Conservation (phyloP, 1,140 invertebrate genomes). For the Acromyrmex heyeri region DNA sequence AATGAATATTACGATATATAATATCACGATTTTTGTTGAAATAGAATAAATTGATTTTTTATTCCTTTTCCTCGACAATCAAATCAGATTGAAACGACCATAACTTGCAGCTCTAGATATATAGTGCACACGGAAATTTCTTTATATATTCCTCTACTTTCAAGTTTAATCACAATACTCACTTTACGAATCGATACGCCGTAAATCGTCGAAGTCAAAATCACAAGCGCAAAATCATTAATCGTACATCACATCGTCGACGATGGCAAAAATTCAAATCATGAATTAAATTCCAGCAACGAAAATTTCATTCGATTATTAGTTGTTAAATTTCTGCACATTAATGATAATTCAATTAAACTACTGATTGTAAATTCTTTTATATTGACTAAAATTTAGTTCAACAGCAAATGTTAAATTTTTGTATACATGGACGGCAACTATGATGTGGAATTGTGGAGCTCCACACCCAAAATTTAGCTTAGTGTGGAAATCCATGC, state of each 20-base stretch:
- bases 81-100: conserved; percentile 35
- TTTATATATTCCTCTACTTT: conserved; percentile 48
- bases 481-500: too few species aligned
- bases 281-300: conserved; percentile 6
- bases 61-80: conserved; percentile 28
- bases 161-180: conserved; percentile 61
- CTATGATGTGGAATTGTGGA: too few species aligned
- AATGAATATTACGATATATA: neutral
- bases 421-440: neutral
- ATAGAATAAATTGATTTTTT: conserved; percentile 26
- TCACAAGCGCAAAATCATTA: conserved; percentile 59
- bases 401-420: conserved; percentile 23
- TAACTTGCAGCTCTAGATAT: conserved; percentile 51
- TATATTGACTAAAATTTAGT: neutral
- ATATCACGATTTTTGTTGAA: conserved; percentile 28
- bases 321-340: neutral
- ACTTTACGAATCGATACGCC: conserved; percentile 55
- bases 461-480: too few species aligned
- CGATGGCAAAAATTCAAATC: conserved; percentile 24
- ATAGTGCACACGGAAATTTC: conserved; percentile 35
- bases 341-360: conserved; percentile 4
- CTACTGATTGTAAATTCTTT: neutral
- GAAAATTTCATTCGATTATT: conserved; percentile 28
- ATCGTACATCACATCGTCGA: conserved; percentile 30
- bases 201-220: conserved; percentile 58